Evolutionary conservation across 2,888 invertebrate genomes (phyloP), one percentile per base, ranked within the genome.

Genomic region (Acanthopleura granulata): DNA sequence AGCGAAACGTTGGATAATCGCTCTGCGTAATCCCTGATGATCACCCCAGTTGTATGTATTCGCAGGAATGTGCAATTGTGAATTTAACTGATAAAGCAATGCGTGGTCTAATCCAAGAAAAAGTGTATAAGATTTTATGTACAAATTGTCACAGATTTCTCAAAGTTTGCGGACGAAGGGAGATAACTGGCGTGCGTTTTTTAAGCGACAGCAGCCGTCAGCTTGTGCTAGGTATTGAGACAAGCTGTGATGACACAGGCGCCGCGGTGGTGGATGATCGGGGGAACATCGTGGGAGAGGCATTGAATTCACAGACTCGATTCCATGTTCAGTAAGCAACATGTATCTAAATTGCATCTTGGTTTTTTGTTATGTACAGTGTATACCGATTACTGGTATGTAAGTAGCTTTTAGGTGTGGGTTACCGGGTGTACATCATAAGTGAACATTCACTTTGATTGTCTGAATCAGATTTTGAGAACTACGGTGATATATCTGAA

Each of bases 211-310:
- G 40, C 22, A 49, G 25, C 3, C 57, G 75, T 16, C 76, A 73
- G 40, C 49, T 74, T 25, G 86, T 98, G 74, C 91, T 98, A 81
- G 98, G 98, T 11, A 98, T 99, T 84, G 99, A 99, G 93, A 97
- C 97, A 6, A 98, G 98, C 79, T 99, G 98, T 89, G 98, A 99
- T 92, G 99, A 99, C 89, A 99, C 98, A 0, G 98, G 97, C 29
- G 95, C 95, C 87, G 98, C 97, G 62, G 92, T 99, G 80, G 94
- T 99, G 12, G 93, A 95, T 90, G 92, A 92, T 27, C 87, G 92
- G 76, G 95, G 95, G 49, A 91, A 92, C 78, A 92, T 98, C 82
- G 89, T 96, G 70, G 95, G 96, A 15, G 96, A 98, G 91, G 93
- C 94, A 50, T 90, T 96, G 50, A 92, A 94, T 88, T 97, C 97